phyloP scores from a whole-genome alignment of 2,797 vertebrate species.

The Fringilla coelebs region DNA sequence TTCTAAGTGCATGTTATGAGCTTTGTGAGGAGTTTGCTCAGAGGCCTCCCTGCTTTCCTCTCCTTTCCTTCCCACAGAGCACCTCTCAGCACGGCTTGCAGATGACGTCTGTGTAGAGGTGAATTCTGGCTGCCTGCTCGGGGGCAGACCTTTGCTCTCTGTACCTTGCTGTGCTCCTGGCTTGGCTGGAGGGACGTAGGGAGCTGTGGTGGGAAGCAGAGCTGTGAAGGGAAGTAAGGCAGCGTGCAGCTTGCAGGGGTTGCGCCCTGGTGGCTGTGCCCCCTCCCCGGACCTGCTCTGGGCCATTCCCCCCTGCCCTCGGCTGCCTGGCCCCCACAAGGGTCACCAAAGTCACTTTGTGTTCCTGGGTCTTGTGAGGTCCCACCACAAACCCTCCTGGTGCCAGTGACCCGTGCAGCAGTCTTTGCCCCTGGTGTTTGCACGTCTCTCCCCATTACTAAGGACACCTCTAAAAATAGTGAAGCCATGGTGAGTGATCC shows the following conservation, averaged over 20 bases:
- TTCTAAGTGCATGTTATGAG: background rate
- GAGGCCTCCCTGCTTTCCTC: background rate
- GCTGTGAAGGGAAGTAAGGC: background rate
- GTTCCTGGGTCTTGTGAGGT: background rate
- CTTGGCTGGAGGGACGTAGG: background rate
- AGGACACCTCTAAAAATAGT: background rate
- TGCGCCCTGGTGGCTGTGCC: background rate
- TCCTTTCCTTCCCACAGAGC: background rate
- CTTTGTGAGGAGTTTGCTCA: background rate
- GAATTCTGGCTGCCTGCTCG: background rate
- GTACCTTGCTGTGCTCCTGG: background rate
- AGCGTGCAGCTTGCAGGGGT: background rate
- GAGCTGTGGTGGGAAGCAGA: background rate
- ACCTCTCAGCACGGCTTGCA: background rate
- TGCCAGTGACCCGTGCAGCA: background rate
- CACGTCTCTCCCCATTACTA: background rate
- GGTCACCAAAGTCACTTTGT: background rate
- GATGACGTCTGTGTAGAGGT: background rate
- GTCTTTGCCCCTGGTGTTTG: background rate
- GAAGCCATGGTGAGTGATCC: background rate
- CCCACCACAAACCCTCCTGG: accelerated
- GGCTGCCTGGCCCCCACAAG: background rate
- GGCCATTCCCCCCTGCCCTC: background rate
- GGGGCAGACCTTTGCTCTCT: background rate
- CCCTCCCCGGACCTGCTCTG: background rate